Evolutionary conservation across 1,140 invertebrate species (phyloP), one percentile per base, ranked within the genome.

Genomic region (Varroa destructor): DNA sequence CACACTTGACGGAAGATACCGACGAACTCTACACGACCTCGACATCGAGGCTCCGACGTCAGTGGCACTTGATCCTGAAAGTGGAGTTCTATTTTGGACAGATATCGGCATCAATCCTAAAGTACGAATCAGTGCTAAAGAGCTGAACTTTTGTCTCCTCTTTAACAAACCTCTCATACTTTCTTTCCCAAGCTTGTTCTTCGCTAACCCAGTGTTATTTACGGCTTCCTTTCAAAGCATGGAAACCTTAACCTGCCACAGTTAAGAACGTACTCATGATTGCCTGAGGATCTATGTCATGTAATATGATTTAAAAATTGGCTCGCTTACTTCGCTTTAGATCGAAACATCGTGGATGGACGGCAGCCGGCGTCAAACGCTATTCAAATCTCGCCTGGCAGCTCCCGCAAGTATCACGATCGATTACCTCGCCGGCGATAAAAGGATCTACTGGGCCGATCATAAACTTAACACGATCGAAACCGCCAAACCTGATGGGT

Each of bases 301-400:
- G 25, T 25, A 25, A 25, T 25, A 25, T 25, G 25, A 25, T 8
- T 51, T 51, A 51, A 51, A 51, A 25, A 25, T 25, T 25, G 25
- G 25, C 25, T 8, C 46, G 46, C 8, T 51, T 8, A 46, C 56
- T 14, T 6, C 71, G 10, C 77, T 76, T n/a, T 73, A 76, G 78
- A 93, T 95, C 72, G 91, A 94, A 79, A 85, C 87, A 0, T 85
- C 90, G 12, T 97, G 92, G 92, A 94, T 97, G 90, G 94, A 97
- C 77, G 95, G 95, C 0, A 88, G 86, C 0, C 88, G 89, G 77
- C 82, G 92, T 4, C 83, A 87, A 73, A 84, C 87, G 0, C 77
- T 98, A 1, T 86, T 97, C 0, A 74, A 72, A 56, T 43, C 40
- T 46, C 82, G 84, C 73, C 85, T 98, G 5, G 84, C 88, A 6